These are phyloP conservation scores for Apodemus sylvaticus DNA, from an alignment of 2,113 vertebrate species.

Conservation along the genomic window DNA sequence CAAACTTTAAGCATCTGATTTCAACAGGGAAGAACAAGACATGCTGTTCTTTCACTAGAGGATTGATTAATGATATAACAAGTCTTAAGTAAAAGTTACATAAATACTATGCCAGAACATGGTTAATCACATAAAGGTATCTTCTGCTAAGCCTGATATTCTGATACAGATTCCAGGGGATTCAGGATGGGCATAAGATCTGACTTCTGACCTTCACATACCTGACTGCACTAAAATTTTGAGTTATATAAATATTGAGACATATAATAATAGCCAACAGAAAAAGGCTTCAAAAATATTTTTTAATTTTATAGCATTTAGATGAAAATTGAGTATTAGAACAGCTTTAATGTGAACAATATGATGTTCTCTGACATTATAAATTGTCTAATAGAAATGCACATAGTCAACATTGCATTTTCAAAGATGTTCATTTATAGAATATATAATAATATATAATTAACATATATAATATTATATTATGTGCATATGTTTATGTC, in stretches of 20 bases:
- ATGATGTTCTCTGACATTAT: not conserved
- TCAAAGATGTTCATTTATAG: not conserved
- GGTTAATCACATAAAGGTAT: not conserved
- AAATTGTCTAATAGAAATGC: not conserved
- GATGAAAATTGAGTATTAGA: not conserved
- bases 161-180: too few relatives aligned
- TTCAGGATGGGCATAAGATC: too few relatives aligned
- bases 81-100: not conserved
- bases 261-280: not conserved
- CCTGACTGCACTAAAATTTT: too few relatives aligned
- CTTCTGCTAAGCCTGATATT: not conserved
- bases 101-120: not conserved
- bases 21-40: not conserved
- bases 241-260: not conserved
- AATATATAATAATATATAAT: not conserved
- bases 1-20: not conserved
- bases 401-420: not conserved
- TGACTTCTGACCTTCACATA: too few relatives aligned
- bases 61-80: not conserved
- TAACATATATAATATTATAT: not conserved
- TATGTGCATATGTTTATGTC: not conserved
- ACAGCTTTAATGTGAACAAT: not conserved
- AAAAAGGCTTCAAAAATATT: not conserved
- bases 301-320: conserved; percentile 14
- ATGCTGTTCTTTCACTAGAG: not conserved